Percentiles rank a stretch among this genome's conserved stretches.
Conservation (phyloP, 2,888 invertebrate species). For the Odontomyia ornata region DNA sequence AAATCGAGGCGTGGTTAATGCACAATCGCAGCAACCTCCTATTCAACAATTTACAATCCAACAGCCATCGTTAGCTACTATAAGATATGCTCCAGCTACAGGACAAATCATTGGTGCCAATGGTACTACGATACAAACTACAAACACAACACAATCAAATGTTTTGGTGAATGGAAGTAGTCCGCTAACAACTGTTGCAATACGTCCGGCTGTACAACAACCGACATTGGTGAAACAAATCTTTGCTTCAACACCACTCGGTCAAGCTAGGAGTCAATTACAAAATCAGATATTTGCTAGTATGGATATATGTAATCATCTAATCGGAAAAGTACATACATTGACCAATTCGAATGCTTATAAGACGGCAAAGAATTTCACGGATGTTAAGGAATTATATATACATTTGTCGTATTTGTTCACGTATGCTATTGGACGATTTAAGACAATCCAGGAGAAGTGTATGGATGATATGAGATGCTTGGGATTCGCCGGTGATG, state of each 20-base stretch:
- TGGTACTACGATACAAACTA: conserved; percentile 48
- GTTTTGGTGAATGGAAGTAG: conserved; percentile 50
- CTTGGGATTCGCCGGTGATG: conserved; percentile 62
- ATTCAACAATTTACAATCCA: conserved; percentile 45
- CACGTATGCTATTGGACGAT: conserved; percentile 63
- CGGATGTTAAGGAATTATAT: conserved; percentile 63
- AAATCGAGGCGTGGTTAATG: conserved; percentile 8
- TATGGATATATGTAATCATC: conserved; percentile 63
- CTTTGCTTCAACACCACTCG: conserved; percentile 58
- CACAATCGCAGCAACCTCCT: not conserved
- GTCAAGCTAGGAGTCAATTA: conserved; percentile 59
- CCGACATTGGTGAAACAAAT: conserved; percentile 57
- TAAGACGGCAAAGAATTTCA: conserved; percentile 59
- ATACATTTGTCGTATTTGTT: conserved; percentile 63
- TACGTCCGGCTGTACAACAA: conserved; percentile 24
- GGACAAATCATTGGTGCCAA: conserved; percentile 33
- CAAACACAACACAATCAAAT: conserved; percentile 49
- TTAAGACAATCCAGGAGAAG: conserved; percentile 63
- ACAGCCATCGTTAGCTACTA: conserved; percentile 45
- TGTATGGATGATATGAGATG: conserved; percentile 62
- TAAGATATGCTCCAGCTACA: conserved; percentile 44
- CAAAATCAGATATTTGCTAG: conserved; percentile 62
- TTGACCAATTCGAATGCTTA: conserved; percentile 64
- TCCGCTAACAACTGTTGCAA: conserved; percentile 22
- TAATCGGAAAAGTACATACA: conserved; percentile 62